These are phyloP conservation scores for Watsonalla binaria DNA, from an alignment of 2,888 invertebrate genomes.

Conservation along the genomic window DNA sequence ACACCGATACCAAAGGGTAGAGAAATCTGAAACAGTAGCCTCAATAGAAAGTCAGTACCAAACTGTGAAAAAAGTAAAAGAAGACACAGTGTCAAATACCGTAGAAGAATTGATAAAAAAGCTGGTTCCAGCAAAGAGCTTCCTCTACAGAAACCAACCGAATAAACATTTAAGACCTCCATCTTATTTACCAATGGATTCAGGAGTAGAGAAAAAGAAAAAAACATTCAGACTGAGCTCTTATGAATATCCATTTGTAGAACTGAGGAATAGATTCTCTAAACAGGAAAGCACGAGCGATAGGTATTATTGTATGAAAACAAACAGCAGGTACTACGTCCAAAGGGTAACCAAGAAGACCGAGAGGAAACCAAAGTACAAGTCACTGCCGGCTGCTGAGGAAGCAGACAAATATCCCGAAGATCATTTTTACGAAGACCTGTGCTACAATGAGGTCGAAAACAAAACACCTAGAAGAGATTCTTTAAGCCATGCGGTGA, in stretches of 20 bases:
- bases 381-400: slow-evolving; percentile 48
- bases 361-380: slow-evolving; percentile 55
- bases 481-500: slow-evolving; percentile 14
- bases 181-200: slow-evolving; percentile 69
- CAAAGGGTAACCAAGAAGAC: slow-evolving; percentile 44
- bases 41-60: slow-evolving; percentile 57
- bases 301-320: slow-evolving; percentile 62
- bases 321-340: slow-evolving; percentile 45
- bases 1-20: slow-evolving; percentile 10
- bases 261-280: slow-evolving; percentile 47
- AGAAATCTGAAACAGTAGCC: slow-evolving; percentile 7
- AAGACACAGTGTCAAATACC: slow-evolving; percentile 31
- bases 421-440: slow-evolving; percentile 69
- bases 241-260: slow-evolving; percentile 64
- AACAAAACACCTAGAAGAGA: slow-evolving; percentile 17
- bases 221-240: slow-evolving; percentile 59
- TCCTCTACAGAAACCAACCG: slow-evolving; percentile 61
- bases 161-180: slow-evolving; percentile 42
- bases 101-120: slow-evolving; percentile 62
- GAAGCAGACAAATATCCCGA: slow-evolving; percentile 49
- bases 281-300: slow-evolving; percentile 51
- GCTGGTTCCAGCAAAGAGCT: slow-evolving; percentile 67
- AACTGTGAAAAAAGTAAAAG: slow-evolving; percentile 46
- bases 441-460: slow-evolving; percentile 55
- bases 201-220: slow-evolving; percentile 44